Conservation (phyloP, 1,140 invertebrate species). For the Geopemphigus sp. region DNA sequence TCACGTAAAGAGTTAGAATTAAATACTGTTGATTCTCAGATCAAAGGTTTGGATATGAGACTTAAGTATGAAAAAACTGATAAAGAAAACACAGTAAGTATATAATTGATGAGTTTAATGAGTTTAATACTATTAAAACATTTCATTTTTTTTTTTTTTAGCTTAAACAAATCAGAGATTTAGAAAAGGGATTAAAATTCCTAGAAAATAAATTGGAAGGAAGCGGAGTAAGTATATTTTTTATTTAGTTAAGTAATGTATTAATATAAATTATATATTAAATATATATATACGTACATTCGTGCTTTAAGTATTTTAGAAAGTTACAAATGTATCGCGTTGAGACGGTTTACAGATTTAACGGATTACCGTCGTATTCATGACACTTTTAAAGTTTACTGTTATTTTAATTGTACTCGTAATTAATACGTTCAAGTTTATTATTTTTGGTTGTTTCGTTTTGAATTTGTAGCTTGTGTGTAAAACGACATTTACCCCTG, state of each 20-base stretch:
- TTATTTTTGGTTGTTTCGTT: no score
- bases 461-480: no score
- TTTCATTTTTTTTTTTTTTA: slow-evolving; percentile 57
- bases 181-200: slow-evolving; percentile 69
- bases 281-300: no score
- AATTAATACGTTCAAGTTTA: no score
- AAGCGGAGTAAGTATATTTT: slow-evolving; percentile 60
- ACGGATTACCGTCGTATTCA: no score
- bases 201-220: slow-evolving; percentile 72
- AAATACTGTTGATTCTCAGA: slow-evolving; percentile 94
- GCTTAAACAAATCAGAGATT: slow-evolving; percentile 72
- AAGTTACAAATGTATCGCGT: no score
- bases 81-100: slow-evolving; percentile 70
- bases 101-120: background rate
- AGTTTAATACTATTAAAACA: background rate
- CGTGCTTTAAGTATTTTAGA: no score
- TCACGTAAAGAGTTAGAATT: slow-evolving; percentile 96
- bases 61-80: slow-evolving; percentile 93
- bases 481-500: no score
- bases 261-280: no score
- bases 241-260: background rate
- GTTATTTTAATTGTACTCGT: no score
- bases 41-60: slow-evolving; percentile 91
- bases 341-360: no score
- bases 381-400: no score